phyloP scores from a whole-genome alignment of 2,113 vertebrate species.

The Melierax canorus region DNA sequence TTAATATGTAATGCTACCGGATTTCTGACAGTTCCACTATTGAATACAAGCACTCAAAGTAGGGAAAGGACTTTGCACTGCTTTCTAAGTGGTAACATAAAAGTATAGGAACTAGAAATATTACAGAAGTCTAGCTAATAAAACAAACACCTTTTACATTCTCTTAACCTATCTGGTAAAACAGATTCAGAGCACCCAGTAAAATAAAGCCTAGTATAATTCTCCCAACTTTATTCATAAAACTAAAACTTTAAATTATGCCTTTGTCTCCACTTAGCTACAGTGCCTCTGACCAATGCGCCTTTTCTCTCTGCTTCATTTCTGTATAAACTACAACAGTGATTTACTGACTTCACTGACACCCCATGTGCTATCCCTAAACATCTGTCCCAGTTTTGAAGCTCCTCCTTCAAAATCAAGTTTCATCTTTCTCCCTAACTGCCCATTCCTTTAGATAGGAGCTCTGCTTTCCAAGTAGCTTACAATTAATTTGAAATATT shows the following conservation, averaged over 20 bases:
- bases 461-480: background rate
- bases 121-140: background rate
- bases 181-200: background rate
- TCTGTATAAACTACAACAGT: background rate
- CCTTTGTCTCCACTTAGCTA: background rate
- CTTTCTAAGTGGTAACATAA: background rate
- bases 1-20: rapidly evolving
- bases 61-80: background rate
- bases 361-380: background rate
- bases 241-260: background rate
- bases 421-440: background rate
- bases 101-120: background rate
- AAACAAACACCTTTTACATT: background rate
- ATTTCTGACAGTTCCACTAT: background rate
- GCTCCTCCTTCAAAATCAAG: background rate
- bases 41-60: rapidly evolving
- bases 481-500: background rate
- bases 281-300: background rate
- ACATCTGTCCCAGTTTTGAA: background rate
- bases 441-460: background rate
- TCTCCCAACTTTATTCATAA: background rate
- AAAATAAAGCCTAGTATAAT: background rate
- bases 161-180: background rate
- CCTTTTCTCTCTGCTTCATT: background rate
- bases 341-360: background rate